Base-by-base conservation (phyloP, 2,797 vertebrate species). In the Periparus ater region DNA sequence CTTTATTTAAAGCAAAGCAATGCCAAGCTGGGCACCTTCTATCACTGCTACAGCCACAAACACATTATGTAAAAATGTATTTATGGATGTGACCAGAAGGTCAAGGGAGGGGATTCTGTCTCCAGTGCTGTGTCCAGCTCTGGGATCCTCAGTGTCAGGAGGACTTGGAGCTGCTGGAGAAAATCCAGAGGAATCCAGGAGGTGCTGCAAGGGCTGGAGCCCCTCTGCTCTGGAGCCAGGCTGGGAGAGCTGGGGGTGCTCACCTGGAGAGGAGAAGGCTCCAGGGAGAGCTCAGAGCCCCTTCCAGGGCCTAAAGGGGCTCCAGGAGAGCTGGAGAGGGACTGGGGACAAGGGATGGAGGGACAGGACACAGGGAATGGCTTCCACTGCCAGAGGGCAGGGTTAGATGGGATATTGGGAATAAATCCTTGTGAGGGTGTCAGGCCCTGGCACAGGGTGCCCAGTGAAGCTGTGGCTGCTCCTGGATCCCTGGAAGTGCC, bases 361-460 rank as follows among this genome's bases (percentile, higher is more conserved):
- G 3, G 40, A 57, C 58, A 57, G 50, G 15, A 63, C 36, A 32
- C 2, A 2, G 19, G 26, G 66, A 40, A 65, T 58, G 51, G 44
- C 13, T 57, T 9, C 4, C 0, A 32, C 2, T 63, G 66, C 17
- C 42, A 78, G 34, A 40, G 50, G 5, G 13, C n/a, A 54, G 40
- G 30, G 10, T 0, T 3, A 0, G 48, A 26, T 34, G 40, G 29
- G 48, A 77, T 7, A 14, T 3, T 61, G 20, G 48, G 40, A 21
- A 34, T 9, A 0, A 70, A 61, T 47, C 1, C 0, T 2, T 55
- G 13, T 1, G 42, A 78, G 21, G 34, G 6, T 30, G 65, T 0
- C 0, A 70, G 57, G 7, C 32, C 9, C 25, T 45, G 40, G 34
- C 20, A 26, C 7, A 30, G 73, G 7, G 2, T 70, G 9, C 9